phyloP scores from a whole-genome alignment of 1,140 invertebrate species.

The Trichonephila clavata region DNA sequence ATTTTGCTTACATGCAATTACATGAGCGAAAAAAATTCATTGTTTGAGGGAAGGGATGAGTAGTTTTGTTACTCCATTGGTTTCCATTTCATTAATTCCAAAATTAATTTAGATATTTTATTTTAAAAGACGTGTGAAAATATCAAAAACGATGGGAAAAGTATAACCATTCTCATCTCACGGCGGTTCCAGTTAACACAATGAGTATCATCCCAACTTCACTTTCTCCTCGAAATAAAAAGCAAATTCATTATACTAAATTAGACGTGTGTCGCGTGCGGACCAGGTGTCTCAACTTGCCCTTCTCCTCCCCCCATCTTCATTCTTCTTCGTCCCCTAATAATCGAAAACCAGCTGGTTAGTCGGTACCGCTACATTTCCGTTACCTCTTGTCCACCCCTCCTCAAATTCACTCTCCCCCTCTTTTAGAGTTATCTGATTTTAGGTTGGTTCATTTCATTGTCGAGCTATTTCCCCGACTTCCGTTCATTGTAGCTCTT shows the following conservation, averaged over 20 bases:
- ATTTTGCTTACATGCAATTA: too few species aligned
- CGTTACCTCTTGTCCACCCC: slow-evolving; percentile 41
- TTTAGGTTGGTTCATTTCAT: slow-evolving; percentile 54
- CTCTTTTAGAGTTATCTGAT: slow-evolving; percentile 66
- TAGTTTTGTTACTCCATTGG: too few species aligned
- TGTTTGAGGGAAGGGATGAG: too few species aligned
- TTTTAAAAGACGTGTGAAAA: neutral
- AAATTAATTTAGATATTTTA: too few species aligned
- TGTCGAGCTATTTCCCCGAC: slow-evolving; percentile 61
- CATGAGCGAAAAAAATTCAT: too few species aligned
- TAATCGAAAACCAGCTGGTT: slow-evolving; percentile 73
- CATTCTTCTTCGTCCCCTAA: slow-evolving; percentile 45
- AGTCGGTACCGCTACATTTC: slow-evolving; percentile 73
- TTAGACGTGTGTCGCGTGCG: slow-evolving; percentile 62
- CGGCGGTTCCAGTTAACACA: neutral
- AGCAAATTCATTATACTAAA: slow-evolving; percentile 39
- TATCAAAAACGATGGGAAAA: neutral
- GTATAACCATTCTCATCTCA: neutral
- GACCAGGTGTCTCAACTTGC: slow-evolving; percentile 51
- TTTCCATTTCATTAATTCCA: too few species aligned
- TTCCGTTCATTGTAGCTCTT: slow-evolving; percentile 70
- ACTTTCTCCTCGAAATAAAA: neutral
- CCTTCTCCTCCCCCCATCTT: neutral
- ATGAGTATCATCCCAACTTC: neutral
- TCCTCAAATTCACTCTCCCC: slow-evolving; percentile 4